These are phyloP conservation scores for Argynnis bischoffii DNA, from an alignment of 2,888 invertebrate species.

Conservation along the genomic window DNA sequence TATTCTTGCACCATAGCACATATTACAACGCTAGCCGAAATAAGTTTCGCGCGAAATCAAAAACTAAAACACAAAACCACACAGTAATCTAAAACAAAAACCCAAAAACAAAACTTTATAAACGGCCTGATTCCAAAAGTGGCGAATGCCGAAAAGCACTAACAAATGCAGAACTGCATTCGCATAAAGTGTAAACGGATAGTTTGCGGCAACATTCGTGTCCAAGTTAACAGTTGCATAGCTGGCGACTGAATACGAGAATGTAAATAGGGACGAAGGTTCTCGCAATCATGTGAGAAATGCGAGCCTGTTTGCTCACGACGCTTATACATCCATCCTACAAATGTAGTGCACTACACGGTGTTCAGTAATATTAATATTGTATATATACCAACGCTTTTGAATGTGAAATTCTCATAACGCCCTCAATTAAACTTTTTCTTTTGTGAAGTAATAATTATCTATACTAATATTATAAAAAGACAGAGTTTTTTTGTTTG, in stretches of 20 bases:
- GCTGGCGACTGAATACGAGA: conserved; percentile 39
- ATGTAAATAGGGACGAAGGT: conserved; percentile 41
- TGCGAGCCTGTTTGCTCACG: conserved; percentile 36
- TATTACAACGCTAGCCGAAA: background rate
- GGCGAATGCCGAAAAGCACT: conserved; percentile 29
- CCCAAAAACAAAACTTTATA: conserved; percentile 26
- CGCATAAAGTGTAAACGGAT: conserved; percentile 42
- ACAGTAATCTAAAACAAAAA: conserved; percentile 28
- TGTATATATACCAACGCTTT: conserved; percentile 11
- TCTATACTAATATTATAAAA: too few relatives aligned
- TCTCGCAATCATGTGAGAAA: conserved; percentile 39
- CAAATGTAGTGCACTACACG: conserved; percentile 23
- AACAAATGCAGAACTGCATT: conserved; percentile 39
- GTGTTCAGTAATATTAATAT: conserved; percentile 27
- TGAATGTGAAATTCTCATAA: conserved; percentile 17
- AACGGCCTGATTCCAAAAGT: conserved; percentile 28
- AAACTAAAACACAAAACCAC: conserved; percentile 9
- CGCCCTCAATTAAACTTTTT: background rate
- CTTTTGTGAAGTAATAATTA: background rate
- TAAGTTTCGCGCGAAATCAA: conserved; percentile 31
- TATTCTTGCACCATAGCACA: too few relatives aligned
- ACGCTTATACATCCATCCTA: conserved; percentile 36
- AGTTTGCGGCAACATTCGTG: conserved; percentile 42
- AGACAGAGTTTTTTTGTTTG: too few relatives aligned
- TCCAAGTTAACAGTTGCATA: conserved; percentile 43